Conservation (phyloP, 2,888 invertebrate genomes). For the Drosophila paranaensis region DNA sequence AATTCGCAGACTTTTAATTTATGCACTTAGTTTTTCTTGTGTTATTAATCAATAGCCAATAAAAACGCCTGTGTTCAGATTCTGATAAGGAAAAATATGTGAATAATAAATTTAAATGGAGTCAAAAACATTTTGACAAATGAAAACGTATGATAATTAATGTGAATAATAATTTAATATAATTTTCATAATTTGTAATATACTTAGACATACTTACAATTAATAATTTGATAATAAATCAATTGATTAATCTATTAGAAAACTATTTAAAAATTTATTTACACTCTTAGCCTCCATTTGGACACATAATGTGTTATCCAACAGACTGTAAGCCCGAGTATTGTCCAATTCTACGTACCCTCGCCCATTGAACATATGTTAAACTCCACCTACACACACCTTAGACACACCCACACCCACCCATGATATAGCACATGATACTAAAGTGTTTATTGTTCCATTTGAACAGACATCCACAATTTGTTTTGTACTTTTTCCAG, state of each 20-base stretch:
- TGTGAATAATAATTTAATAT: background rate
- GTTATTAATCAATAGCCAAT: background rate
- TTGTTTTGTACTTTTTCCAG: slow-evolving; percentile 34
- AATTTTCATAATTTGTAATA: too few relatives aligned
- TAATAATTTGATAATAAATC: background rate
- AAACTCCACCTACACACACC: background rate
- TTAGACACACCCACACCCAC: background rate
- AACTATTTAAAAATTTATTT: background rate
- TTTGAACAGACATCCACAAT: slow-evolving; percentile 51
- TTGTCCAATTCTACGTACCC: too few relatives aligned
- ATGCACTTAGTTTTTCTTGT: background rate
- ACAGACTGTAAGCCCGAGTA: too few relatives aligned
- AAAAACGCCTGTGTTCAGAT: background rate
- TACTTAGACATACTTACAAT: too few relatives aligned
- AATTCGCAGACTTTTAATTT: slow-evolving; percentile 1
- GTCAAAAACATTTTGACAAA: background rate
- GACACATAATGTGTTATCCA: too few relatives aligned
- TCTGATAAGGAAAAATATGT: too few relatives aligned
- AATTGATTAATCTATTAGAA: background rate
- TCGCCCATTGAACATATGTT: background rate
- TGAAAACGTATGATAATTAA: background rate
- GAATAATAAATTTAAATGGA: too few relatives aligned
- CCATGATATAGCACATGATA: slow-evolving; percentile 10
- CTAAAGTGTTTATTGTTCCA: slow-evolving; percentile 57
- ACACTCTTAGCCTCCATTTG: background rate